Percentiles rank a stretch among this genome's conserved stretches.
Evolutionary conservation across 2,888 invertebrate species (phyloP).

Genomic region (Drosophila fungiperda): DNA sequence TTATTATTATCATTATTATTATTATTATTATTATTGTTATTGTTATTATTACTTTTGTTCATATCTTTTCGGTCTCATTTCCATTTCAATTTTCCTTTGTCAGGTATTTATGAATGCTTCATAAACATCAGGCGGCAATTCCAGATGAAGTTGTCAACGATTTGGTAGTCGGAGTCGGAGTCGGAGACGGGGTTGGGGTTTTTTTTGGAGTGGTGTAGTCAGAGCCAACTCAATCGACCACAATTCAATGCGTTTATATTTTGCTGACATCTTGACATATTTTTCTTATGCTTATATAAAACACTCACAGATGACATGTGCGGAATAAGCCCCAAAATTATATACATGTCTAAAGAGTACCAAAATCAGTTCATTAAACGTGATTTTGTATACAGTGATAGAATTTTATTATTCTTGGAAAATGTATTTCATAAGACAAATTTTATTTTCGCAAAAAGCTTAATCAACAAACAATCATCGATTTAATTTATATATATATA

Average conservation of each 20-base stretch:
- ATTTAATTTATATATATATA: no score
- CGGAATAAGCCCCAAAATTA: slow-evolving; percentile 2
- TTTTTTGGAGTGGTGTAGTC: not conserved
- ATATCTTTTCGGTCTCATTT: slow-evolving; percentile 23
- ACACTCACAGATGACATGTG: slow-evolving; percentile 33
- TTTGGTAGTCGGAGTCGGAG: not conserved
- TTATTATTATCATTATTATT: slow-evolving; percentile 67
- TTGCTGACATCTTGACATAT: slow-evolving; percentile 45
- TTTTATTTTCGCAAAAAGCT: not conserved
- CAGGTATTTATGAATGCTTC: slow-evolving; percentile 66
- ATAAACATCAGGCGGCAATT: slow-evolving; percentile 33
- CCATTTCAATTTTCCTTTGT: slow-evolving; percentile 38
- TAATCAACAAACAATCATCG: not conserved
- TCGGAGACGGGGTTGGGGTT: not conserved
- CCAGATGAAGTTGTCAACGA: not conserved
- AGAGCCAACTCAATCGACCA: slow-evolving; percentile 2
- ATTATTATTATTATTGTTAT: slow-evolving; percentile 68
- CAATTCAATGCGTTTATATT: slow-evolving; percentile 38
- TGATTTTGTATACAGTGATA: not conserved
- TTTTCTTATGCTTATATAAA: slow-evolving; percentile 60
- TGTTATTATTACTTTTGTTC: slow-evolving; percentile 39
- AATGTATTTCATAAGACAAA: not conserved
- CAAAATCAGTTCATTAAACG: not conserved
- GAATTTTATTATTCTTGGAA: not conserved
- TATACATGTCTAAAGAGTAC: not conserved